These are phyloP conservation scores for Xestia xanthographa DNA, from an alignment of 2,888 invertebrate species.

Conservation along the genomic window DNA sequence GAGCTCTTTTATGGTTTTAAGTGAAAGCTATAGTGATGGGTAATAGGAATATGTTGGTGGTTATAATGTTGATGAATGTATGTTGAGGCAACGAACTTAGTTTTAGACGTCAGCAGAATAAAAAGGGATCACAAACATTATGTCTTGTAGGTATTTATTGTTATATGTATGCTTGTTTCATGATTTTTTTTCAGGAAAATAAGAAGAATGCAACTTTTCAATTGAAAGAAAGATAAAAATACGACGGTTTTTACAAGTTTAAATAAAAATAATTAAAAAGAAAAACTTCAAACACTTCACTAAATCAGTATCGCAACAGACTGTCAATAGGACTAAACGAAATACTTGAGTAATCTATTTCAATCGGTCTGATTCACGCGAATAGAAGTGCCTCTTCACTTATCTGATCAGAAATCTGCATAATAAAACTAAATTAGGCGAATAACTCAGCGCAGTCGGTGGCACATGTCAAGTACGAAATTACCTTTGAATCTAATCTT, in stretches of 20 bases:
- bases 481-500: constrained; percentile 83
- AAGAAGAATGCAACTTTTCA: no score
- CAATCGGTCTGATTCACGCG: constrained; percentile 41
- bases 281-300: neutral
- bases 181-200: no score
- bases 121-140: no score
- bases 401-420: constrained; percentile 81
- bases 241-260: no score
- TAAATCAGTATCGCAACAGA: neutral
- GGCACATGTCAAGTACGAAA: constrained; percentile 83
- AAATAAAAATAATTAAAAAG: no score
- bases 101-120: neutral
- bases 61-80: constrained; percentile 14
- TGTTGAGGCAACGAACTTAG: neutral
- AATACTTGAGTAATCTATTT: constrained; percentile 42
- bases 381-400: constrained; percentile 76
- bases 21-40: constrained; percentile 49
- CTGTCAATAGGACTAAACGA: constrained; percentile 19
- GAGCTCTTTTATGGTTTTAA: constrained; percentile 60
- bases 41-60: constrained; percentile 17
- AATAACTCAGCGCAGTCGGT: constrained; percentile 80
- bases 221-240: no score
- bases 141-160: no score
- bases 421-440: constrained; percentile 85
- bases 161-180: no score